phyloP scores from a whole-genome alignment of 2,113 vertebrate species.

The Lonchura striata region DNA sequence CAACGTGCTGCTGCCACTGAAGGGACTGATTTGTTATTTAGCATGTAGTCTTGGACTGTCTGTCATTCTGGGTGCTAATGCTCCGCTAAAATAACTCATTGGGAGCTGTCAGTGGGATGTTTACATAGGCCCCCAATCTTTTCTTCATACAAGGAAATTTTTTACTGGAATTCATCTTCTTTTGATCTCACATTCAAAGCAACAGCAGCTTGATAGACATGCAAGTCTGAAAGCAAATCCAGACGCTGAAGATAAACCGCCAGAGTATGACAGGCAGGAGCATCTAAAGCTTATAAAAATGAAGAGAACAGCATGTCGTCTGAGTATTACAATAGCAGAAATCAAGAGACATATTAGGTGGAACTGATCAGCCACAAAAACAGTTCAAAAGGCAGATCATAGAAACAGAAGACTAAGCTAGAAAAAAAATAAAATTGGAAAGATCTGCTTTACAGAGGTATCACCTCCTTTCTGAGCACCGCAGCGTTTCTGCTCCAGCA shows the following conservation, averaged over 20 bases:
- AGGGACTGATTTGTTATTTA: constrained; percentile 81
- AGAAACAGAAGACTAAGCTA: constrained; percentile 77
- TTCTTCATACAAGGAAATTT: constrained; percentile 84
- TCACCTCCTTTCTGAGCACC: constrained; percentile 59
- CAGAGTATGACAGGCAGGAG: constrained; percentile 87
- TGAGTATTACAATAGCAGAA: constrained; percentile 84
- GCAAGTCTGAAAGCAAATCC: constrained; percentile 87
- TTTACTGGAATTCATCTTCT: constrained; percentile 88
- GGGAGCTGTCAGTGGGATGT: constrained; percentile 86
- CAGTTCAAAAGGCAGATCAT: constrained; percentile 87
- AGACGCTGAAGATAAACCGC: constrained; percentile 87
- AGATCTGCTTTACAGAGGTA: constrained; percentile 68
- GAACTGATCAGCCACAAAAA: constrained; percentile 88
- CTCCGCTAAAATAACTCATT: constrained; percentile 85
- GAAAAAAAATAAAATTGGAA: constrained; percentile 47
- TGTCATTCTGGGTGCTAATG: constrained; percentile 84
- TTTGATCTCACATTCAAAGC: constrained; percentile 91
- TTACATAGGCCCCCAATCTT: constrained; percentile 87
- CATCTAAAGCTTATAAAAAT: constrained; percentile 83
- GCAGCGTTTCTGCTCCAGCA: constrained; percentile 1
- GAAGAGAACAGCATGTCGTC: constrained; percentile 84
- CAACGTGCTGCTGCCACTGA: constrained; percentile 64
- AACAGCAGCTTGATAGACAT: constrained; percentile 87
- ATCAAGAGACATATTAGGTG: constrained; percentile 87
- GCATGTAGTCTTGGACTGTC: constrained; percentile 79